These are phyloP conservation scores for Wiebesia pumilae DNA, from an alignment of 1,140 invertebrate genomes.

Conservation along the genomic window DNA sequence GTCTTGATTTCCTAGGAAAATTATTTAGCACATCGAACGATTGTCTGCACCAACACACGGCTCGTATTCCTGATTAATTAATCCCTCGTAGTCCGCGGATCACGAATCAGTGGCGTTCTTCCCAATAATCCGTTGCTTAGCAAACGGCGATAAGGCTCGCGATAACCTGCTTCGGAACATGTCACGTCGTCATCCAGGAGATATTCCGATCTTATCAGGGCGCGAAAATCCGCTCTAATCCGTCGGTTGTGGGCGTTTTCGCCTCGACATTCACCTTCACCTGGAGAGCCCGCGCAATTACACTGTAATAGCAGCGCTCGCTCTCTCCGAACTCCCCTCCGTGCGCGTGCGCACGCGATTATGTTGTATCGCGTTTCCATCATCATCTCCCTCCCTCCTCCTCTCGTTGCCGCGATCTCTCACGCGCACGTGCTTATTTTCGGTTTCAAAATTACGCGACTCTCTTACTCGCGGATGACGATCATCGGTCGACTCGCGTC, in stretches of 20 bases:
- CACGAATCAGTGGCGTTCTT: no score
- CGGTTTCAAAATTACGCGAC: slow-evolving; percentile 20
- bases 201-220: not conserved
- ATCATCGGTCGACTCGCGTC: not conserved
- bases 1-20: no score
- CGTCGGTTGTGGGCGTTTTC: slow-evolving; percentile 51
- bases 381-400: not conserved
- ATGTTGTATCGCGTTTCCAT: not conserved
- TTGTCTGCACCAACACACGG: no score
- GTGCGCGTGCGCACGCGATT: not conserved
- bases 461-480: not conserved
- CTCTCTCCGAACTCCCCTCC: not conserved
- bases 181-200: not conserved
- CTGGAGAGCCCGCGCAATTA: slow-evolving; percentile 51
- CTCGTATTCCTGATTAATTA: no score
- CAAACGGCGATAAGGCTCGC: no score
- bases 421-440: slow-evolving; percentile 15
- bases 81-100: no score
- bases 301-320: slow-evolving; percentile 15
- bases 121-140: no score
- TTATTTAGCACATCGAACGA: no score
- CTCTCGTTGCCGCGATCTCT: no score
- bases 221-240: slow-evolving; percentile 49
- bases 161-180: no score
- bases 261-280: slow-evolving; percentile 61